Base-by-base conservation (phyloP, 2,888 invertebrate species). In the Cryptocephalus primarius region DNA sequence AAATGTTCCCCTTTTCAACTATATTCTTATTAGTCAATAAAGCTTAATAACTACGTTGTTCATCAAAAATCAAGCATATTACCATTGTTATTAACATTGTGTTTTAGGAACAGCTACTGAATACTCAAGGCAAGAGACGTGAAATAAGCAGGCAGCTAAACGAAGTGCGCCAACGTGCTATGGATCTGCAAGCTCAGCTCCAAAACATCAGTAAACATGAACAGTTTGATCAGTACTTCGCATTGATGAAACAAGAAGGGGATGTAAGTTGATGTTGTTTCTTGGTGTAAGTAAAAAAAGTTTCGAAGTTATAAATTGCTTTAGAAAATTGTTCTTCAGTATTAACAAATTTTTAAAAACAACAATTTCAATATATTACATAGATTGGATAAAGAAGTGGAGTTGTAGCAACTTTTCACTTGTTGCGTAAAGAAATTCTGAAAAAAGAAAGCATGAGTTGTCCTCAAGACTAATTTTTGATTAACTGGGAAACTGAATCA, bases 141-240 rank as follows among this genome's bases (percentile, higher is more conserved):
- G 78, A 80, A 41, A 69, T 79, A 4, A 82, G 82, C 1, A 66
- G 72, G 4, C 75, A 80, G 59, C 66, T 87, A 22, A 72, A 76
- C 3, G 72, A 72, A 31, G 69, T 85, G 1, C 80, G 85, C 53
- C 72, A 74, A 8, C 72, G 78, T 50, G 70, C 89, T 6, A 83
- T 84, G 56, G 82, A 82, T 48, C 70, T 90, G 1, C 83, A 85
- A 56, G 76, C 78, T 0, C 85, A 88, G 59, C 75, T 89, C 67
- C 86, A 88, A 58, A 81, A 83, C 62, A 82, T 83, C 0, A 79
- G 80, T 61, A 76, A 89, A 52, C 86, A 85, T 3, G 88, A 89
- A 48, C 62, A 69, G 43, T 55, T 66, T 9, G 82, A 87, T 51
- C 76, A 79, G 52, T 90, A 86, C 65, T 68, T 88, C 47, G 77